Conservation (phyloP, 2,113 vertebrate species). For the Ceyx margarethae region DNA sequence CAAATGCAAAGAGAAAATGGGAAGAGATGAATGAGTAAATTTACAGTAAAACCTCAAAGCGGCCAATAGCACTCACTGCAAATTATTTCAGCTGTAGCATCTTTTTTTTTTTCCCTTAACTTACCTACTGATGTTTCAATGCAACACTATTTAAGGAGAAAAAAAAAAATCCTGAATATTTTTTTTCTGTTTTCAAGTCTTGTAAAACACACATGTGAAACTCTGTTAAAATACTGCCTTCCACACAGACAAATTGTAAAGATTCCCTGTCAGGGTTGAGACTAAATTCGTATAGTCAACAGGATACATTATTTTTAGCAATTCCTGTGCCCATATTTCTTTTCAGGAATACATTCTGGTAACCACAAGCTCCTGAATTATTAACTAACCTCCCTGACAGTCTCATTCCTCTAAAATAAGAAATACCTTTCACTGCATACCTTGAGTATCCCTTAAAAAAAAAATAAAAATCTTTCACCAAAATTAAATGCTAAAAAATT, state of each 20-base stretch:
- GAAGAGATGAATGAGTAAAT: constrained; percentile 59
- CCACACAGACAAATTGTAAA: constrained; percentile 23
- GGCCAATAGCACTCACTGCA: constrained; percentile 37
- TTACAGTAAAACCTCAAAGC: constrained; percentile 56
- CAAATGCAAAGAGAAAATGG: constrained; percentile 61
- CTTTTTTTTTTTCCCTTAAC: not conserved
- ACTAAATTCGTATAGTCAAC: constrained; percentile 40
- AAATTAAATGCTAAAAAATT: constrained; percentile 20
- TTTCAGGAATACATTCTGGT: constrained; percentile 51
- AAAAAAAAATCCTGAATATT: not conserved
- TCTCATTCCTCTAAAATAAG: constrained; percentile 37
- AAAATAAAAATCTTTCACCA: not conserved
- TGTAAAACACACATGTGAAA: not conserved
- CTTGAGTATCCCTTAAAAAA: constrained; percentile 6
- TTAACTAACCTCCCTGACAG: constrained; percentile 43
- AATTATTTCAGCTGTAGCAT: constrained; percentile 33
- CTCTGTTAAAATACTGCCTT: constrained; percentile 41
- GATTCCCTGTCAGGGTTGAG: constrained; percentile 30
- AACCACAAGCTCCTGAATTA: constrained; percentile 47
- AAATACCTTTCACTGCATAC: not conserved
- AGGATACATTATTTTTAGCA: constrained; percentile 56
- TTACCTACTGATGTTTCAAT: constrained; percentile 41
- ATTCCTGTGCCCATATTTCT: constrained; percentile 33
- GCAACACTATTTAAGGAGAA: not conserved
- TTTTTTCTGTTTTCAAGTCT: constrained; percentile 10